These are phyloP conservation scores for Eutolmus rufibarbis DNA, from an alignment of 2,888 invertebrate species.

Conservation along the genomic window DNA sequence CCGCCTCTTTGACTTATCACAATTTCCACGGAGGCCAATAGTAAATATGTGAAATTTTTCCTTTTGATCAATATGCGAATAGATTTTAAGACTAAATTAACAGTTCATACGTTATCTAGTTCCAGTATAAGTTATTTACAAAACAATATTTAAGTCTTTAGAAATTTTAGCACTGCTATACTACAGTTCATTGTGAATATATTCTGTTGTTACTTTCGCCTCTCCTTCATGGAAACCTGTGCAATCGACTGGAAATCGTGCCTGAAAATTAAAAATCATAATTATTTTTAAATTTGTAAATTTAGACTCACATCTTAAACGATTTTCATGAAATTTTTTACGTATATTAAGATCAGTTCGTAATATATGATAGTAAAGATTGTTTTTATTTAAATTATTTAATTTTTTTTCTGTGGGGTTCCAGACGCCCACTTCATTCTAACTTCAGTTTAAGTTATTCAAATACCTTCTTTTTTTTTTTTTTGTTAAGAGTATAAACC, in stretches of 20 bases:
- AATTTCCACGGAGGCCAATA: not conserved
- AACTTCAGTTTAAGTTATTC: no score
- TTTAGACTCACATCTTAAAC: not conserved
- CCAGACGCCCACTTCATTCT: no score
- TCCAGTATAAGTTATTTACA: slow-evolving; percentile 22
- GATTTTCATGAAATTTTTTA: not conserved
- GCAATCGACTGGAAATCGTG: slow-evolving; percentile 72
- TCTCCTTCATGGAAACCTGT: slow-evolving; percentile 83
- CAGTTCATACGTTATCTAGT: not conserved
- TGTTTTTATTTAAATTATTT: no score
- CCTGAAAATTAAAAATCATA: slow-evolving; percentile 51
- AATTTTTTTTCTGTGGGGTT: no score
- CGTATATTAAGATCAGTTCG: no score
- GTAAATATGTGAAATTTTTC: not conserved
- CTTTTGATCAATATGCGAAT: not conserved
- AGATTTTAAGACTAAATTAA: not conserved
- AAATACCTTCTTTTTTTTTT: no score
- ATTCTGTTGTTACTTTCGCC: slow-evolving; percentile 81
- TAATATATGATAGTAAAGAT: no score
- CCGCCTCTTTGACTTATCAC: not conserved
- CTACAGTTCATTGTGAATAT: slow-evolving; percentile 81
- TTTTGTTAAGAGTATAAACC: no score
- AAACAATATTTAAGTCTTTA: not conserved
- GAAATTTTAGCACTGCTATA: slow-evolving; percentile 24
- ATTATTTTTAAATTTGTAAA: not conserved